phyloP scores from a whole-genome alignment of 2,888 invertebrate genomes.

The Agrochola macilenta region DNA sequence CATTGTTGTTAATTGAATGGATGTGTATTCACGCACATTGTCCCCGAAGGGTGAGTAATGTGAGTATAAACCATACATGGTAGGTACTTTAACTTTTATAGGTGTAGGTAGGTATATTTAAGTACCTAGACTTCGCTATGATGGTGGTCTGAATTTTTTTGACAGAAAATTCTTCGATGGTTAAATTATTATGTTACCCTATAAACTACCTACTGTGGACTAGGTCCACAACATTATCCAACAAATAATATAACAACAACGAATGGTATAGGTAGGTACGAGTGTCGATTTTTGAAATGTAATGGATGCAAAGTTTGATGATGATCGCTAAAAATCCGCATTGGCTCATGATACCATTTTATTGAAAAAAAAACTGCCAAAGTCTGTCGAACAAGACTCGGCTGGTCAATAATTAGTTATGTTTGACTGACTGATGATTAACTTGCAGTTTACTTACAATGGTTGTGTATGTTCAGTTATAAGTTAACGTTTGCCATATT shows the following conservation, averaged over 20 bases:
- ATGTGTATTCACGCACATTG: slow-evolving; percentile 39
- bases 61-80: neutral
- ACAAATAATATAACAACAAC: no score
- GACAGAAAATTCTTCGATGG: neutral
- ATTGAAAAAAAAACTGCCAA: neutral
- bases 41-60: slow-evolving; percentile 10
- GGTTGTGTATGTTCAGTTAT: no score
- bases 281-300: neutral
- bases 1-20: slow-evolving; percentile 53
- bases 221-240: neutral
- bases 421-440: neutral
- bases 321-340: no score
- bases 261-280: neutral
- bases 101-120: neutral
- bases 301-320: neutral
- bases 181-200: neutral
- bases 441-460: neutral
- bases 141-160: no score
- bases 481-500: no score
- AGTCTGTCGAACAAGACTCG: neutral
- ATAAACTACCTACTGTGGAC: no score
- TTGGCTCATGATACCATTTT: neutral
- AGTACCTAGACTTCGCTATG: no score
- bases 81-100: neutral
- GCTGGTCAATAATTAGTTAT: neutral